Evolutionary conservation across 1,140 invertebrate genomes (phyloP), one percentile per base, ranked within the genome.

Genomic region (Drosophila tristis): DNA sequence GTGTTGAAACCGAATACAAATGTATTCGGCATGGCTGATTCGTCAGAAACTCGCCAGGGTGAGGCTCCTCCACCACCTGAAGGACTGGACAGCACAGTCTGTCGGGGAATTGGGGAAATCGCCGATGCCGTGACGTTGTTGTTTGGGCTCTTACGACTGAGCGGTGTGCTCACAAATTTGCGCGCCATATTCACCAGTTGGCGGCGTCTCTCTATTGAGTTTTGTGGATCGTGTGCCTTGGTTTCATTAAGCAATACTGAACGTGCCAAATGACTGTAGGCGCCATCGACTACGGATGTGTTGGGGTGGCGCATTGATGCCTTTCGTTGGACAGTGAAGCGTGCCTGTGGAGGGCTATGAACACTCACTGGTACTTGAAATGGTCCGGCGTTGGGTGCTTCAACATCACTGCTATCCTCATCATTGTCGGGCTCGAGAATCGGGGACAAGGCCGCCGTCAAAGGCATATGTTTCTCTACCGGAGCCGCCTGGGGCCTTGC

Each of bases 1-100:
- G 64, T 85, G 39, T 91, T 89, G 6, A 78, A 64, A 9, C 74
- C 75, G 39, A 91, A 91, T 25, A 53, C 55, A 45, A 91, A 91
- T 16, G 80, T 76, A 47, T 77, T 81, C 2, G 90, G 90, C 57
- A 91, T 20, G 6, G 61, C 35, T 1, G 56, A 53, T 16, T 77
- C 68, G 16, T 87, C 86, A 7, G 78, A 56, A 7, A 91, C 74
- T 8, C 90, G 90, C 90, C 90, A 91, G 1, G 90, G 90, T 5
- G 90, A 90, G n/a, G 43, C 7, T 2, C 20, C 20, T 20, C 20
- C 20, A 5, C 31, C 50, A 11, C 47, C 59, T 35, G 25, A 57
- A 8, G 59, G 31, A 15, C 47, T 62, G n/a, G n/a, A 11, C 13
- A 39, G 23, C 15, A 9, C 7, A 20, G 61, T 8, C 9, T 39